Conservation (phyloP, 2,797 vertebrate species). For the Ispidina picta region DNA sequence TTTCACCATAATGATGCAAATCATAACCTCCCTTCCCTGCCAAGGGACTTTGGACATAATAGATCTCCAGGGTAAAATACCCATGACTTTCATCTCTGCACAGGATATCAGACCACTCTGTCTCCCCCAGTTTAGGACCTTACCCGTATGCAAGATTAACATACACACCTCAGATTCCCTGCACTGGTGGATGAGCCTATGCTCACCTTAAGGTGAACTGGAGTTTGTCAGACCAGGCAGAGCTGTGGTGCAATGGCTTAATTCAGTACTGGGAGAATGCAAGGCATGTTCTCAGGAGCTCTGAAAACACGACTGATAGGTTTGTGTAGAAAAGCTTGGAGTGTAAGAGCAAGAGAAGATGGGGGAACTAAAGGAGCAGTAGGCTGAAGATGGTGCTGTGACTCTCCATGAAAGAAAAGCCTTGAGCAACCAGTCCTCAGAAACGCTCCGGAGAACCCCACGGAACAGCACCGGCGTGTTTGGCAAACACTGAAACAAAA, state of each 20-base stretch:
- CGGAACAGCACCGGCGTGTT: background rate
- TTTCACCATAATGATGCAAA: background rate
- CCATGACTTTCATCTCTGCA: background rate
- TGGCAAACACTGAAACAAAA: background rate
- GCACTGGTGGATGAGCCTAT: background rate
- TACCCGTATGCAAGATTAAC: background rate
- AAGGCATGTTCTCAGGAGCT: background rate
- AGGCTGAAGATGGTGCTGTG: conserved; percentile 1
- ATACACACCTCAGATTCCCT: background rate
- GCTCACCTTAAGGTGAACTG: background rate
- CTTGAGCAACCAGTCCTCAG: background rate
- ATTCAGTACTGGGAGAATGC: background rate
- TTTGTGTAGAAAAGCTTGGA: background rate
- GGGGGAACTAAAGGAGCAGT: background rate
- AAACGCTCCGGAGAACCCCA: background rate
- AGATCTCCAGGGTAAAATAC: background rate
- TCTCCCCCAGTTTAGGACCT: background rate
- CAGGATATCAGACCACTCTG: background rate
- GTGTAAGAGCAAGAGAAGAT: background rate
- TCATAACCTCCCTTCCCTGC: background rate
- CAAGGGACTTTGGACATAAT: background rate
- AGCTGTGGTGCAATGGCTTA: background rate
- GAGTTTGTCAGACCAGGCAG: background rate
- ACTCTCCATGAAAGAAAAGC: background rate
- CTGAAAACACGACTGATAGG: background rate